A percentile compares a stretch with the other conserved stretches of the same genome.
phyloP scores from a whole-genome alignment of 2,888 invertebrate genomes.

The Teinopalpus imperialis region DNA sequence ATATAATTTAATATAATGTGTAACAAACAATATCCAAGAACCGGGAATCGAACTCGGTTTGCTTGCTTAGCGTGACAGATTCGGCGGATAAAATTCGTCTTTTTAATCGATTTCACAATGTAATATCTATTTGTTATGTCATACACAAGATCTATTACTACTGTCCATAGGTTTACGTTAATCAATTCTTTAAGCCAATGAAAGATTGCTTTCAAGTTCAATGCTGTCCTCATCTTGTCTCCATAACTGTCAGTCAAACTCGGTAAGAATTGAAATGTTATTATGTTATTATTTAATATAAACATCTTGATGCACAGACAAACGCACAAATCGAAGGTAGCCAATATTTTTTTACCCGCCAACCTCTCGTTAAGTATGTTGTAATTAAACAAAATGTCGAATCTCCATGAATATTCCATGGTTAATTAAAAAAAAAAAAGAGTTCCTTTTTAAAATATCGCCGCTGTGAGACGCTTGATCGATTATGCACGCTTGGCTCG shows the following conservation, averaged over 20 bases:
- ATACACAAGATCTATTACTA: no score
- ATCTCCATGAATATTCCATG: slow-evolving; percentile 45
- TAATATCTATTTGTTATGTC: no score
- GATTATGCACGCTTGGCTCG: slow-evolving; percentile 29
- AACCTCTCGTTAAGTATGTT: slow-evolving; percentile 37
- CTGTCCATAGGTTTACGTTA: not conserved
- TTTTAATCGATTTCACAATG: no score
- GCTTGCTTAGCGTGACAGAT: no score
- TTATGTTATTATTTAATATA: not conserved
- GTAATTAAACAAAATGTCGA: slow-evolving; percentile 50
- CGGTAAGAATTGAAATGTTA: slow-evolving; percentile 1
- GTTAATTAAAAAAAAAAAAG: slow-evolving; percentile 10
- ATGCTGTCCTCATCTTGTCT: slow-evolving; percentile 1
- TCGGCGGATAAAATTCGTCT: no score
- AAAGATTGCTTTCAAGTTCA: not conserved
- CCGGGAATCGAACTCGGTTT: no score
- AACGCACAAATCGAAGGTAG: not conserved
- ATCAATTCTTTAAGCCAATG: not conserved
- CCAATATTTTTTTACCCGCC: slow-evolving; percentile 32
- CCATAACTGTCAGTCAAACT: slow-evolving; percentile 9
- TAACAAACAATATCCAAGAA: no score
- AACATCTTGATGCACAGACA: not conserved
- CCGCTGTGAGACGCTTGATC: slow-evolving; percentile 26
- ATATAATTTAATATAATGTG: no score
- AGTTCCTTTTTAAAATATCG: slow-evolving; percentile 14